Evolutionary conservation across 2,113 vertebrate species (phyloP).

Genomic region (Triplophysa rosa): DNA sequence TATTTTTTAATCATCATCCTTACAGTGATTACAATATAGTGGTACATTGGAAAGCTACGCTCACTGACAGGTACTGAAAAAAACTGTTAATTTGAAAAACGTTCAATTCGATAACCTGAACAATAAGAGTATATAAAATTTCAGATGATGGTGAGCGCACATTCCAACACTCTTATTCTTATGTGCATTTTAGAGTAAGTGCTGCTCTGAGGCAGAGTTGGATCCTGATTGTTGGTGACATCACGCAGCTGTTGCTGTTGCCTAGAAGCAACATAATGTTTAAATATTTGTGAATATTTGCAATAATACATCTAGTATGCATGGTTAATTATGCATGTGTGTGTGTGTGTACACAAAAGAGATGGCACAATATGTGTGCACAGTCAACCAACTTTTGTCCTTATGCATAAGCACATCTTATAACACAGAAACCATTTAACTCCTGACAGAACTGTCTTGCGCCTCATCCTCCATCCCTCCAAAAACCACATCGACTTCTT

Average conservation of each 20-base stretch:
- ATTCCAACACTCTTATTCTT: not conserved
- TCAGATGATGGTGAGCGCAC: not conserved
- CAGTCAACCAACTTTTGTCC: conserved; percentile 10
- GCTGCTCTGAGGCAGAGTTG: conserved; percentile 34
- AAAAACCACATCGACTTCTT: not conserved
- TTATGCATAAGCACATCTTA: not conserved
- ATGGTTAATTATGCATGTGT: conserved; percentile 43
- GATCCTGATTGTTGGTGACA: conserved; percentile 45
- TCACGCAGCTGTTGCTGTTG: conserved; percentile 38
- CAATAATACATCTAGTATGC: conserved; percentile 29
- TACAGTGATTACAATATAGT: too few relatives aligned
- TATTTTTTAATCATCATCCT: too few relatives aligned
- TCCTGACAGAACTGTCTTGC: not conserved
- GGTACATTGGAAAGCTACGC: too few relatives aligned
- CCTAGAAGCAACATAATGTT: conserved; percentile 32
- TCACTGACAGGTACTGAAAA: too few relatives aligned
- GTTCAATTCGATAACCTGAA: too few relatives aligned
- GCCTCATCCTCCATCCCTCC: not conserved
- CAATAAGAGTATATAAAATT: not conserved
- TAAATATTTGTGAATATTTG: conserved; percentile 43
- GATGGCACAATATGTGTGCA: not conserved
- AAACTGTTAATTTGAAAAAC: too few relatives aligned
- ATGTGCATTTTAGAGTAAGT: conserved; percentile 3
- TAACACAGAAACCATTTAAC: not conserved
- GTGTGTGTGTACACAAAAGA: conserved; percentile 36